Evolutionary conservation across 2,888 invertebrate species (phyloP), one percentile per base, ranked within the genome.

Genomic region (Girardia tigrina): DNA sequence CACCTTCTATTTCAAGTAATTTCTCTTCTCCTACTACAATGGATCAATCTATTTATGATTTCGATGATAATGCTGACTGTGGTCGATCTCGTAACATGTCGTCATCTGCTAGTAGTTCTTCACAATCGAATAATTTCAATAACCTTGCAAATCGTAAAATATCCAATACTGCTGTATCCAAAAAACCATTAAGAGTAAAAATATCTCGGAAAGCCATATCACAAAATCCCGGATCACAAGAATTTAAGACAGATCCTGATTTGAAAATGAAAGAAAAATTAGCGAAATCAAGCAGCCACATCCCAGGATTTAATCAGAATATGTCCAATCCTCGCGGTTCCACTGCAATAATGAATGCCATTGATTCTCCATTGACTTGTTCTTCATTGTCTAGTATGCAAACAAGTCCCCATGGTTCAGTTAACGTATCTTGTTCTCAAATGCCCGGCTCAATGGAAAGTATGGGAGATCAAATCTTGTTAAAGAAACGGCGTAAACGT

Each of bases 1-100:
- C n/a, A 20, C 23, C 56, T 56, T 20, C 23, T 16, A 20, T 23
- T 2, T 20, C n/a, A 20, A 56, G 56, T 56, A 56, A 56, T 56
- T 56, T 56, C n/a, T 56, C 56, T 20, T 56, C 56, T n/a, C 56
- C 56, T 20, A 56, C 56, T 6, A 56, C 56, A 56, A 56, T 56
- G 56, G 56, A 56, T 56, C 56, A 56, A 56, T 56, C 56, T 56
- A 56, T 56, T 12, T 56, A 56, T 56, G 56, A 56, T 56, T 56
- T 56, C 23, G 56, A 56, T 56, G 56, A 56, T n/a, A 56, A 56
- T 23, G 23, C 56, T 20, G 56, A 56, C n/a, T 4, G 56, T 56
- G 56, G 4, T 2, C n/a, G 56, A 56, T 56, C 56, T 56, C 56
- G 56, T 16, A n/a, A n/a, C 36, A 36, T 36, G 36, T 16, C 16